Base-by-base conservation (phyloP, 92 coral and sea anemone genomes). In the Parazoanthus swiftii region DNA sequence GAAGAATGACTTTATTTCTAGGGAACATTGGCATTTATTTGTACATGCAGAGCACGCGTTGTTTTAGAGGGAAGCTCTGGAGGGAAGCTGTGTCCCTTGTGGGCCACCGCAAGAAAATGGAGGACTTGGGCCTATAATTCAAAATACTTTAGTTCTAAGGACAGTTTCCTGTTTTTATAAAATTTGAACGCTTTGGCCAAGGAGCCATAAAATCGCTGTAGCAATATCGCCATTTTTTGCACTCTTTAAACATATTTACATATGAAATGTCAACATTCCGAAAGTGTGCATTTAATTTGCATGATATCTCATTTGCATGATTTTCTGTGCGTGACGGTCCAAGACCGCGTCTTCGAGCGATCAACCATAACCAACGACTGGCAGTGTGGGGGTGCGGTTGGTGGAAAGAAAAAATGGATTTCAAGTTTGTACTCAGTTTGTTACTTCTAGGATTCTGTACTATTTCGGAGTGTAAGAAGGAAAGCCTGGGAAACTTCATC, bases 401-500 rank as follows among this genome's bases (percentile, higher is more conserved):
- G 20, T 71, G 39, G 76, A 68, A 67, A 80, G 88, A 86, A 50
- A 51, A 21, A 77, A 75, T 20, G 86, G 91, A 68, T 84, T 77
- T 78, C 65, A 70, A 68, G 15, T 85, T 46, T 63, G n/a, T 54
- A 20, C 88, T 88, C 80, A 73, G 74, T 80, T 90, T 81, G 68
- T 85, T 81, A 63, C 83, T 50, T 77, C 71, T 25, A 48, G 89
- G 80, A 76, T 73, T 85, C 46, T 72, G 84, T 86, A 82, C 74
- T 29, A 82, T 36, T 89, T 86, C 58, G 63, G 85, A 77, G 42
- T 77, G 93, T 82, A 74, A 66, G 18, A 75, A 35, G 21, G 74
- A 89, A 10, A 87, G 79, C 48, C 86, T 97, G 2, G 92, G 94
- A 14, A 90, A 88, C 43, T 97, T 95, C 75, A 92, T 97, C 74